A percentile compares a stretch with the other conserved stretches of the same genome.
These are phyloP conservation scores for Chymomyza costata DNA, from an alignment of 1,140 invertebrate genomes.

Conservation along the genomic window DNA sequence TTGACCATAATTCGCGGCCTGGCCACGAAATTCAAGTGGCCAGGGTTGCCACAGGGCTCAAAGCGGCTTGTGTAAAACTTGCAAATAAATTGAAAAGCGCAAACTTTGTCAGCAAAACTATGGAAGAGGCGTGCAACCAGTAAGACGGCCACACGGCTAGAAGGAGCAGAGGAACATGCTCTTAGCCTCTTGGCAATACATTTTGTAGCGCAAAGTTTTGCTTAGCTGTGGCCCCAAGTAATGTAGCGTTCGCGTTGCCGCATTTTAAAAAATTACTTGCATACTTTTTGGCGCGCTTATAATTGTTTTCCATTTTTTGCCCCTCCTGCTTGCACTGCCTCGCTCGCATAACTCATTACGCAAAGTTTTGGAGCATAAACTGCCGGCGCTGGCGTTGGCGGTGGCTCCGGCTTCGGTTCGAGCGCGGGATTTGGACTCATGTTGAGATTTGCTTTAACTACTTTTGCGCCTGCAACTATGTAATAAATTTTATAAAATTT, in stretches of 20 bases:
- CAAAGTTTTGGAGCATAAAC: conserved; percentile 45
- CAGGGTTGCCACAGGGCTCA: neutral
- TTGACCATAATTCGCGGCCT: conserved; percentile 22
- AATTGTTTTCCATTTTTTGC: conserved; percentile 57
- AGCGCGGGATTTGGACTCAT: neutral
- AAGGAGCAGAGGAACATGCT: neutral
- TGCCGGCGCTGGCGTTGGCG: conserved; percentile 4
- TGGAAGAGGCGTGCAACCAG: conserved; percentile 17
- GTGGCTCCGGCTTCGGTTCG: too few relatives aligned
- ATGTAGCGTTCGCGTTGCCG: conserved; percentile 30
- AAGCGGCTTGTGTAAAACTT: conserved; percentile 27
- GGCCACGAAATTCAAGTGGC: conserved; percentile 2
- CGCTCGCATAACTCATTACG: conserved; percentile 60
- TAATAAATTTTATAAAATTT: conserved; percentile 62
- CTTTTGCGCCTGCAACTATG: conserved; percentile 64
- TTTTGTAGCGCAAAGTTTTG: neutral
- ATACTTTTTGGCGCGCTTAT: conserved; percentile 67
- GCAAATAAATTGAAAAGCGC: conserved; percentile 66
- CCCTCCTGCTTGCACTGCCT: neutral
- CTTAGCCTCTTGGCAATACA: neutral
- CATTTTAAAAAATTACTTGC: conserved; percentile 42
- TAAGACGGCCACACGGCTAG: neutral
- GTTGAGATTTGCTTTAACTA: conserved; percentile 66
- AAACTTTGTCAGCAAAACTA: conserved; percentile 51
- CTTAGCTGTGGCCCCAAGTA: conserved; percentile 28